These are phyloP conservation scores for Drosophila repletoides DNA, from an alignment of 1,140 invertebrate genomes.

Conservation along the genomic window DNA sequence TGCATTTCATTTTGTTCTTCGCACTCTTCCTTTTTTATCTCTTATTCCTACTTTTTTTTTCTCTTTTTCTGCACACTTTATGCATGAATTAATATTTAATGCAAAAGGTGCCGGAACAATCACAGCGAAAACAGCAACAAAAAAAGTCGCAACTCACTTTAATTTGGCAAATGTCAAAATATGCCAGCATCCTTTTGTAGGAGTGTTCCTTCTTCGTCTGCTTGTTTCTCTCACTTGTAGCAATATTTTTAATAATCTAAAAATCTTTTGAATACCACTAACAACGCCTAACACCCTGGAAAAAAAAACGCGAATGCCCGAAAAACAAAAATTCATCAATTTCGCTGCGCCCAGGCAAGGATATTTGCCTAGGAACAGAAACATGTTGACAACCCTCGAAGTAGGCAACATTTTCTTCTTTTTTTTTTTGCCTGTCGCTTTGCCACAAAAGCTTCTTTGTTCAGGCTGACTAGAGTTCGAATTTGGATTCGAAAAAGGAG, in stretches of 20 bases:
- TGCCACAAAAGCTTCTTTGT: slow-evolving; percentile 52
- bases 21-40: too few relatives aligned
- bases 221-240: slow-evolving; percentile 44
- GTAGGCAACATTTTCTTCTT: slow-evolving; percentile 21
- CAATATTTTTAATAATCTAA: slow-evolving; percentile 73
- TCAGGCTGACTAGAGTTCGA: slow-evolving; percentile 11
- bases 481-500: slow-evolving; percentile 4
- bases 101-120: slow-evolving; percentile 46
- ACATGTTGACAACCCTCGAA: slow-evolving; percentile 45
- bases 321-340: slow-evolving; percentile 59
- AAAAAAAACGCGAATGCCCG: slow-evolving; percentile 17
- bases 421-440: slow-evolving; percentile 11
- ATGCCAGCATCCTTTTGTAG: slow-evolving; percentile 30
- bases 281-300: slow-evolving; percentile 34
- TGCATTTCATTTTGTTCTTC: slow-evolving; percentile 23
- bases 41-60: not conserved
- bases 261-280: slow-evolving; percentile 59
- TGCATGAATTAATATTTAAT: slow-evolving; percentile 66
- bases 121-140: slow-evolving; percentile 12
- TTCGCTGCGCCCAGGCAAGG: slow-evolving; percentile 34
- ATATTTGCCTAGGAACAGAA: slow-evolving; percentile 21
- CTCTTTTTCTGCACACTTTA: slow-evolving; percentile 37
- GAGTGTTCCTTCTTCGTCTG: not conserved
- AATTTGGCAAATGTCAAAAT: slow-evolving; percentile 71
- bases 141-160: slow-evolving; percentile 54